A percentile compares a stretch with the other conserved stretches of the same genome.
Conservation (phyloP, 1,140 invertebrate species). For the Zaprionus vittiger region DNA sequence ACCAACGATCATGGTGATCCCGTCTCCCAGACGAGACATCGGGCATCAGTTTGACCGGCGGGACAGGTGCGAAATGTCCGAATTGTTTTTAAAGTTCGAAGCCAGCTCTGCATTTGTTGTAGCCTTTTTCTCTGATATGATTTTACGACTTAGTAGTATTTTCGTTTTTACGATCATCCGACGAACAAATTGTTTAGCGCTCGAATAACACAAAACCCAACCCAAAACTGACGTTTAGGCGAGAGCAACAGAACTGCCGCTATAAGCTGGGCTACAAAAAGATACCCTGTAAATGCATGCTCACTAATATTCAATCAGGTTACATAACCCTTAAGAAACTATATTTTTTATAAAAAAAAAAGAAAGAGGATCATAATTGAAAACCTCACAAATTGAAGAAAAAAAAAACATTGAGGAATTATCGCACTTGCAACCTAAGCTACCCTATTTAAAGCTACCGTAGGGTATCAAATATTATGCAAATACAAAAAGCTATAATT, state of each 20-base stretch:
- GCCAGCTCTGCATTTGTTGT: slow-evolving; percentile 54
- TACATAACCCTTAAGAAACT: no score
- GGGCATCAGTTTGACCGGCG: slow-evolving; percentile 26
- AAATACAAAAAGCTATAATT: slow-evolving; percentile 57
- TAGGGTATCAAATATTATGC: slow-evolving; percentile 51
- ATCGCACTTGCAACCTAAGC: background rate
- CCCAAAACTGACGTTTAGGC: slow-evolving; percentile 1
- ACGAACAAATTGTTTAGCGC: slow-evolving; percentile 73
- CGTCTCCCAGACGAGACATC: background rate
- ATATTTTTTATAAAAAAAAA: no score
- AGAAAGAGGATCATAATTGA: no score
- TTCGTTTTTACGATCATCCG: slow-evolving; percentile 73
- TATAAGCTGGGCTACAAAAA: background rate
- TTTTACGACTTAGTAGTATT: slow-evolving; percentile 73
- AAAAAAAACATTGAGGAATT: background rate
- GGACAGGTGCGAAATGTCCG: slow-evolving; percentile 68
- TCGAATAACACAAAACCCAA: slow-evolving; percentile 21
- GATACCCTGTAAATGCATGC: background rate
- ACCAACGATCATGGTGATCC: slow-evolving; percentile 16
- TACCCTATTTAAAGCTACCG: background rate
- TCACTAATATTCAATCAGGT: no score
- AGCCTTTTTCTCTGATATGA: slow-evolving; percentile 50
- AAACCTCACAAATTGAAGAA: no score
- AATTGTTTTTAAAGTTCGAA: slow-evolving; percentile 34
- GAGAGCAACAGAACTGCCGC: background rate